A percentile compares a stretch with the other conserved stretches of the same genome.
Evolutionary conservation across 2,888 invertebrate genomes (phyloP).

Genomic region (Drosophila conformis): DNA sequence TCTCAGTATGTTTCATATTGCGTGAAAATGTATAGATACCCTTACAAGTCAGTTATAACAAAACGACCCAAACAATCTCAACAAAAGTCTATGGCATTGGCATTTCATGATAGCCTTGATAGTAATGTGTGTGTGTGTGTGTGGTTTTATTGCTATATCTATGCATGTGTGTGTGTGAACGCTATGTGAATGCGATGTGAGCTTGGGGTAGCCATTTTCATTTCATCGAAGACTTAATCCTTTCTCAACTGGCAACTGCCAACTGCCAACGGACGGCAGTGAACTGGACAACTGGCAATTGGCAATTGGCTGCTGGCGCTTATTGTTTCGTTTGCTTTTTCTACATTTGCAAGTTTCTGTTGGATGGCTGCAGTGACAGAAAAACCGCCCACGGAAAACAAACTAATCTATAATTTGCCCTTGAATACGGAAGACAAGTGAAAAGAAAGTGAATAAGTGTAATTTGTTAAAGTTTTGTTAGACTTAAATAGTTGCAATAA

Average conservation of each 20-base stretch:
- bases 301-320: constrained; percentile 45
- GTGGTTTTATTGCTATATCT: neutral
- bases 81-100: constrained; percentile 55
- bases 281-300: constrained; percentile 38
- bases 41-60: constrained; percentile 14
- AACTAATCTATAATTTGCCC: neutral
- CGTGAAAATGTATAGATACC: neutral
- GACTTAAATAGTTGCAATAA: neutral
- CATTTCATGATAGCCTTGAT: constrained; percentile 42
- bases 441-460: neutral
- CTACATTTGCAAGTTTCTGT: constrained; percentile 33
- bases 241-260: constrained; percentile 48
- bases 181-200: constrained; percentile 9
- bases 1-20: neutral
- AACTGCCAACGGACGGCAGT: constrained; percentile 9
- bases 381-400: neutral
- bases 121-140: constrained; percentile 14
- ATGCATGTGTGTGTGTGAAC: constrained; percentile 13
- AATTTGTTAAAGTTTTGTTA: neutral
- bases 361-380: neutral
- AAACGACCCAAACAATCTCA: constrained; percentile 42
- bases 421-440: neutral
- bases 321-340: constrained; percentile 43
- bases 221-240: constrained; percentile 74
- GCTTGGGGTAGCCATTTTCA: constrained; percentile 45